Conservation (phyloP, 2,113 vertebrate species). For the Stegastes partitus region DNA sequence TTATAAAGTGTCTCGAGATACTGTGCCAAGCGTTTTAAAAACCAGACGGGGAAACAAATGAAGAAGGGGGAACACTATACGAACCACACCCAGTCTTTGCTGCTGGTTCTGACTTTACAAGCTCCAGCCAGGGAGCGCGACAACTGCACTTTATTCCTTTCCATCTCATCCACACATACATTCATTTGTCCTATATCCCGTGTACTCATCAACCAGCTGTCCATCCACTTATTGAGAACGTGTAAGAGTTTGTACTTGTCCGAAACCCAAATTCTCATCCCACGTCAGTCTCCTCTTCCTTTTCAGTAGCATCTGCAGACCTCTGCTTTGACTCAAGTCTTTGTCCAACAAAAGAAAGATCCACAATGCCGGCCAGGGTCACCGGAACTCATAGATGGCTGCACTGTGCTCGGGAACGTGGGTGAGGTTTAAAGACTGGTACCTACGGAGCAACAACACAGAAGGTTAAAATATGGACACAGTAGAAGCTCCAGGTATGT, state of each 20-base stretch:
- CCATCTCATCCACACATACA: constrained; percentile 42
- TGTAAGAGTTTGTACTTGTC: constrained; percentile 33
- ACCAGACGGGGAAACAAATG: constrained; percentile 67
- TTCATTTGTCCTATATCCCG: constrained; percentile 59
- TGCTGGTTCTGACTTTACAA: constrained; percentile 55
- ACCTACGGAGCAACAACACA: constrained; percentile 83
- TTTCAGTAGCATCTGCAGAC: constrained; percentile 69
- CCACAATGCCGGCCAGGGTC: constrained; percentile 80
- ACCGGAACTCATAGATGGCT: constrained; percentile 99
- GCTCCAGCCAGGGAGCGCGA: constrained; percentile 48
- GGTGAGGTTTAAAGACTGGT: constrained; percentile 98
- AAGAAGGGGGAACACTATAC: constrained; percentile 34
- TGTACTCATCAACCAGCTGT: constrained; percentile 30
- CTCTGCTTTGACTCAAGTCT: constrained; percentile 56
- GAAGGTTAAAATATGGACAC: background rate
- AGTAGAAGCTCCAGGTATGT: too few relatives aligned
- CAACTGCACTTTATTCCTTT: constrained; percentile 26
- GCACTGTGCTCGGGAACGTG: constrained; percentile 98
- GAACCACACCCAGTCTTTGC: constrained; percentile 61
- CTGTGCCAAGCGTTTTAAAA: constrained; percentile 56
- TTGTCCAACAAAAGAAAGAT: constrained; percentile 53
- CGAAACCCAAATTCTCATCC: constrained; percentile 26
- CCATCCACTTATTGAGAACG: constrained; percentile 23
- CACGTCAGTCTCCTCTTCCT: constrained; percentile 21
- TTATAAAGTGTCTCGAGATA: constrained; percentile 63